Conservation (phyloP, 2,888 invertebrate species). For the Ommatoiulus sabulosus region DNA sequence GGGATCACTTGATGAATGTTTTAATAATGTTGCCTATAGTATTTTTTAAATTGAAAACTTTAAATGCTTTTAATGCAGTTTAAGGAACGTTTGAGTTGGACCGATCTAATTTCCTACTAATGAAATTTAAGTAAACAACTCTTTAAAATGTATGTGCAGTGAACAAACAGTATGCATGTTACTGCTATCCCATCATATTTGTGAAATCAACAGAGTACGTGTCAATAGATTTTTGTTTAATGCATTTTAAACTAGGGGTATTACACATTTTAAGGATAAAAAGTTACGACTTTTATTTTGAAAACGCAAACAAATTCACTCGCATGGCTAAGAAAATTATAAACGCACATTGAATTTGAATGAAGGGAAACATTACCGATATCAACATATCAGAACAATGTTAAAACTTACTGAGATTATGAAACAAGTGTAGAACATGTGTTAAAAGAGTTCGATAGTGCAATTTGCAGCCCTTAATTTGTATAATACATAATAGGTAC, state of each 20-base stretch:
- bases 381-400: background rate
- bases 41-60: no score
- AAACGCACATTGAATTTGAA: background rate
- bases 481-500: background rate
- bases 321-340: background rate
- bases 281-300: conserved; percentile 39
- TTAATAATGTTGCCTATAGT: no score
- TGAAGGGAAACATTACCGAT: background rate
- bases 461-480: background rate
- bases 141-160: no score
- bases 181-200: background rate
- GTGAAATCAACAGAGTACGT: background rate
- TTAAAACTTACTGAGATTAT: background rate
- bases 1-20: no score
- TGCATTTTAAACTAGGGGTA: background rate
- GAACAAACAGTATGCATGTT: no score
- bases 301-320: background rate
- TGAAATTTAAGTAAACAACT: no score
- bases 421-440: background rate
- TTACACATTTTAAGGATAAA: conserved; percentile 32
- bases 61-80: no score
- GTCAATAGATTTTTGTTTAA: background rate
- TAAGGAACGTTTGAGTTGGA: no score
- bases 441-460: background rate
- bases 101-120: no score